Evolutionary conservation across 2,888 invertebrate genomes (phyloP), one percentile per base, ranked within the genome.

Genomic region (Thecocarcelia acutangulata): DNA sequence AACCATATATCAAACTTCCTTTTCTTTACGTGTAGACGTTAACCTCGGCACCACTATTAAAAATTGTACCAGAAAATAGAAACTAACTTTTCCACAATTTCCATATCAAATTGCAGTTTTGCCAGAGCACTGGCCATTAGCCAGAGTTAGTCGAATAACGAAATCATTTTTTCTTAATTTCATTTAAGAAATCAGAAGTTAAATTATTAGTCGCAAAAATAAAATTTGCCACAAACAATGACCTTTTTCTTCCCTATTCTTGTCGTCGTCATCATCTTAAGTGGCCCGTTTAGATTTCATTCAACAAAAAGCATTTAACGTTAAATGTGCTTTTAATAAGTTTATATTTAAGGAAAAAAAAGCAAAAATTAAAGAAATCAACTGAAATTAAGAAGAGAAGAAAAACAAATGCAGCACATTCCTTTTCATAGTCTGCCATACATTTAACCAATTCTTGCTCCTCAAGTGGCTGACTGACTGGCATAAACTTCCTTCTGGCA

Each of bases 271-370:
- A 13, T 58, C 72, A 17, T 52, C 58, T 85, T 87, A 88, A 87
- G 88, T 87, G 87, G 87, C 88, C 85, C 87, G 88, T 87, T 88
- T 88, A 87, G 85, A 88, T 88, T 88, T 87, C 88, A 77, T n/a
- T n/a, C n/a, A 77, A 2, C 15, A 66, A 64, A 9, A 54, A 54
- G 63, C 37, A 44, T 59, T 70, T 69, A 44, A 64, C 33, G 24
- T 58, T 19, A 64, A 72, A 78, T 78, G 72, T 72, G 70, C 70
- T 64, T 78, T 78, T 72, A 72, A 59, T 56, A 64, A 64, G 21
- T 42, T 61, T 52, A 28, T 54, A 33, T 73, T 33, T 4, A 40
- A 68, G 59, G 68, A 58, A 63, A 40, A 68, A 68, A 75, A 58
- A 63, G 33, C n/a, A 13, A 46, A 15, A 44, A 1, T 28, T 58